Base-by-base conservation (phyloP, 2,797 vertebrate genomes). In the Furcifer pardalis region DNA sequence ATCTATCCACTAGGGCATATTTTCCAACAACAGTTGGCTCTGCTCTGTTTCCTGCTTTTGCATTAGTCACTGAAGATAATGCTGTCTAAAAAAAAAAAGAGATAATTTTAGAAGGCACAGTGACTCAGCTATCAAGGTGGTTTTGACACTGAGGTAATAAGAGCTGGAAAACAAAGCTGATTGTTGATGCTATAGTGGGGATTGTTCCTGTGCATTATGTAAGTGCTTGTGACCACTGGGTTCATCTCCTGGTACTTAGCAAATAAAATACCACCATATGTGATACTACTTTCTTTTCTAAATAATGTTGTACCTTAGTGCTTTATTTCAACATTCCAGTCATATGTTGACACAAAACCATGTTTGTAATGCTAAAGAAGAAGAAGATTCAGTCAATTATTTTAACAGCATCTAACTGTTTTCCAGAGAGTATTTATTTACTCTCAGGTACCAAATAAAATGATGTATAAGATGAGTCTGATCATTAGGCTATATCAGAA, bases 401-500 rank as follows among this genome's bases (percentile, higher is more conserved):
- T 27, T 30, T 13, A 68, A 37, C 32, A 37, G 1, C 46, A n/a
- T 62, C 60, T n/a, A 21, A 60, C 40, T 74, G 25, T 69, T 37
- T 42, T 65, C n/a, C 46, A 69, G 52, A 77, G 12, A 77, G 65
- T 13, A 60, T 77, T 27, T 71, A 30, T 60, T 3, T 42, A 84
- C 60, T 77, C 32, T 6, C 68, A 66, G 12, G 7, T 23, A 7
- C 25, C 21, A n/a, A 40, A 71, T 62, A 23, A 46, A 63, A 75
- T 56, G 37, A 21, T 44, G 37, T 60, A 8, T 56, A 75, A 52
- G 5, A 73, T 27, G 42, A 3, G n/a, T 77, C 77, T 42, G 83
- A 27, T 83, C 87, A 59, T 37, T 46, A 19, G 21, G 72, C 66
- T 89, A 68, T 91, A 72, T 35, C 76, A 86, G 63, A 49, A 5